These are phyloP conservation scores for Selene dorsalis DNA, from an alignment of 2,797 vertebrate species.

Conservation along the genomic window DNA sequence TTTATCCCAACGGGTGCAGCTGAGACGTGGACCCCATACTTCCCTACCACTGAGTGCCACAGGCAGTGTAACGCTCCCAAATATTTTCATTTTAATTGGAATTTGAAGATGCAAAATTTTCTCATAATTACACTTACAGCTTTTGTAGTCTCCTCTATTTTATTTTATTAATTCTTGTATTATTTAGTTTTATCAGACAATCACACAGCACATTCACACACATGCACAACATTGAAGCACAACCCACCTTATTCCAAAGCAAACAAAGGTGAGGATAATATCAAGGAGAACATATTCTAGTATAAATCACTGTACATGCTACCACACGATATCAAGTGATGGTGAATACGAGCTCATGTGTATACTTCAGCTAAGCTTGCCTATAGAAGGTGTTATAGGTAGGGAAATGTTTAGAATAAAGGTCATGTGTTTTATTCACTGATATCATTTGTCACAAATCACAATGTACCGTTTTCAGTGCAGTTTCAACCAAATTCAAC, in stretches of 20 bases:
- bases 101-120: not conserved
- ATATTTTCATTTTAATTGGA: not conserved
- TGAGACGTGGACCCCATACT: too few species aligned
- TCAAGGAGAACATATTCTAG: too few species aligned
- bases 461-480: not conserved
- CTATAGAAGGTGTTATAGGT: constrained; percentile 19
- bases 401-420: constrained; percentile 18
- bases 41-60: not conserved
- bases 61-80: not conserved
- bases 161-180: not conserved
- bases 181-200: not conserved
- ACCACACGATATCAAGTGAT: constrained; percentile 12
- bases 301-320: not conserved
- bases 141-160: not conserved
- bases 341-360: not conserved
- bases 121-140: not conserved
- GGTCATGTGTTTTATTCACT: constrained; percentile 3
- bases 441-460: not conserved
- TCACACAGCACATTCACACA: not conserved
- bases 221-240: not conserved
- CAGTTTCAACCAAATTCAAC: constrained; percentile 17
- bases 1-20: not conserved
- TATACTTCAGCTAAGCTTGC: constrained; percentile 5
- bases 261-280: not conserved
- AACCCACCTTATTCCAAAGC: constrained; percentile 1